phyloP scores from a whole-genome alignment of 2,888 invertebrate species.

The Mythimna albipuncta region DNA sequence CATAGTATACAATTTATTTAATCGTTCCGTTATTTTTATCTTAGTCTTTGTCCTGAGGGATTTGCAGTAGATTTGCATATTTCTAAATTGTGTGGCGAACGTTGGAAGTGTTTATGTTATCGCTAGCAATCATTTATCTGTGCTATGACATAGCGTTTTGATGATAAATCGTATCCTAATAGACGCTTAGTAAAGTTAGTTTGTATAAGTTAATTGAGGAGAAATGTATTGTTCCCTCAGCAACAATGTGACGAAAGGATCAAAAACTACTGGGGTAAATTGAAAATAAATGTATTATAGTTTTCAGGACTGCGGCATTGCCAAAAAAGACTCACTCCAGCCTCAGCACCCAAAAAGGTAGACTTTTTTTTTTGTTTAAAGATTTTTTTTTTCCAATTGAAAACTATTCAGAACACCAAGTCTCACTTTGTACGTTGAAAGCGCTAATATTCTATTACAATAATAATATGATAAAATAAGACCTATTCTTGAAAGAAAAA shows the following conservation, averaged over 20 bases:
- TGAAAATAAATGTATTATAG: background rate
- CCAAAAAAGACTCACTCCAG: no score
- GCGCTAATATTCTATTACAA: no score
- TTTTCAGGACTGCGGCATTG: background rate
- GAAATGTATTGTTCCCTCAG: conserved; percentile 8
- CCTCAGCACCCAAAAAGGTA: no score
- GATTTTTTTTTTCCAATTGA: no score
- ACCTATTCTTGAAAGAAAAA: no score
- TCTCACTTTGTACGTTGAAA: no score
- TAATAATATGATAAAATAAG: no score
- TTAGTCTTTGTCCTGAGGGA: conserved; percentile 62
- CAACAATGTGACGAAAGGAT: background rate
- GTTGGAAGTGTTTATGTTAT: conserved; percentile 69
- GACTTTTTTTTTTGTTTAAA: no score
- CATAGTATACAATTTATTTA: background rate
- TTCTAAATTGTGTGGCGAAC: conserved; percentile 74
- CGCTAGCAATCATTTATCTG: conserved; percentile 56
- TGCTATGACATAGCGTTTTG: conserved; percentile 47
- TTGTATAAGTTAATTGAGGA: conserved; percentile 13
- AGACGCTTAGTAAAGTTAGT: conserved; percentile 6
- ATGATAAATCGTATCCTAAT: conserved; percentile 30
- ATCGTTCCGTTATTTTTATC: background rate
- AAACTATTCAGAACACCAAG: no score
- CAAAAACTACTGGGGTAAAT: no score
- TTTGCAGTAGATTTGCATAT: conserved; percentile 78